These are phyloP conservation scores for Sitta europaea DNA, from an alignment of 2,113 vertebrate species.

Conservation along the genomic window DNA sequence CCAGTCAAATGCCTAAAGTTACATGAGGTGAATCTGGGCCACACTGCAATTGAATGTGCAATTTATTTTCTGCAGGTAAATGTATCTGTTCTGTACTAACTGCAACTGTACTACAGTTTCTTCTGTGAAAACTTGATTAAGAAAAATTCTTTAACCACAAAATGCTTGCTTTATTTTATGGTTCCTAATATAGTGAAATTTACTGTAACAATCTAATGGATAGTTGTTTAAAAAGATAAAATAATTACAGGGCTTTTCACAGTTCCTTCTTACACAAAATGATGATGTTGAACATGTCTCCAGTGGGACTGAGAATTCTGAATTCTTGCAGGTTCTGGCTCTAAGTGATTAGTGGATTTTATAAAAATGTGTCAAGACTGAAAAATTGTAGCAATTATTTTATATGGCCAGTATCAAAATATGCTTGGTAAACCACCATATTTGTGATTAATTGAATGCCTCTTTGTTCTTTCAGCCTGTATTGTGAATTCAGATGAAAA, in stretches of 20 bases:
- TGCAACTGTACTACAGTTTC: background rate
- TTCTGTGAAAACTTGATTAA: background rate
- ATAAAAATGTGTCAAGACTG: background rate
- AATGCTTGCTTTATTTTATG: background rate
- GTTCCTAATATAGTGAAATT: background rate
- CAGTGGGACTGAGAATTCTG: background rate
- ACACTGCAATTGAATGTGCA: background rate
- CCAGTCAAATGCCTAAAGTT: background rate
- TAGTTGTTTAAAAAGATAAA: constrained; percentile 11
- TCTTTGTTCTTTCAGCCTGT: constrained; percentile 31
- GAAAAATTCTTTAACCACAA: background rate
- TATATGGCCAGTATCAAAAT: background rate
- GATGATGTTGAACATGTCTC: background rate
- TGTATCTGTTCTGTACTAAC: background rate
- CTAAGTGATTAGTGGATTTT: background rate
- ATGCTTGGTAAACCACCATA: background rate
- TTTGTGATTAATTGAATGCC: background rate
- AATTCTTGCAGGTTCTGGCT: background rate
- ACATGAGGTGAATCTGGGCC: background rate
- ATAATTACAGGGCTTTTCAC: constrained; percentile 16
- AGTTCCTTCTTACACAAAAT: background rate
- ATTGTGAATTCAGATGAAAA: constrained; percentile 71
- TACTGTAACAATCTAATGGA: background rate
- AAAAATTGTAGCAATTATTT: background rate
- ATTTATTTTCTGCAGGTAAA: background rate